Conservation (phyloP, 2,797 vertebrate genomes). For the Numenius phaeopus region DNA sequence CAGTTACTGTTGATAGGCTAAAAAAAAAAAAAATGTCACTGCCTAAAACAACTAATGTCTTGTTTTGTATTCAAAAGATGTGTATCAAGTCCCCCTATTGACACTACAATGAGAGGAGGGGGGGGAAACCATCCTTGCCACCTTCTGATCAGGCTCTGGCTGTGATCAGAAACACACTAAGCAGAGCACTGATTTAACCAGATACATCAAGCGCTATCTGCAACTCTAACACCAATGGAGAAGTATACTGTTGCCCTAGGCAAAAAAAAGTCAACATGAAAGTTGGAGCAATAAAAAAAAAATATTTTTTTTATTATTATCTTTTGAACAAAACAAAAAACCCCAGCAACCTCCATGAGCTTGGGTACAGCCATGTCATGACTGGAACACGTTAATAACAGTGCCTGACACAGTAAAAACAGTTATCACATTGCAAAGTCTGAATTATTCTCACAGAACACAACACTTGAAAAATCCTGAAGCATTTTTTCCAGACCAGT, state of each 20-base stretch:
- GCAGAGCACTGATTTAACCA: fast-evolving
- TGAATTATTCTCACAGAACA: conserved; percentile 26
- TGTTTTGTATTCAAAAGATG: not conserved
- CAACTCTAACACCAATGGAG: not conserved
- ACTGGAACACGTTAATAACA: not conserved
- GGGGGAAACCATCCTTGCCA: not conserved
- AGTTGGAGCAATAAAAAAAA: not conserved
- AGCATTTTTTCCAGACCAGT: conserved; percentile 20
- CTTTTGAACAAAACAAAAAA: not conserved
- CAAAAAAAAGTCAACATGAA: not conserved
- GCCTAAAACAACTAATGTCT: not conserved
- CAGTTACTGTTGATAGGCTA: not conserved
- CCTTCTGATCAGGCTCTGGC: not conserved
- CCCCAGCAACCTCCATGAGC: fast-evolving
- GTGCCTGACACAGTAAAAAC: not conserved
- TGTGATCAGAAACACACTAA: not conserved
- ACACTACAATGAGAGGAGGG: not conserved
- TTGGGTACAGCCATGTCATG: not conserved
- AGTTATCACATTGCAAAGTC: conserved; percentile 6
- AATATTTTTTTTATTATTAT: too few relatives aligned
- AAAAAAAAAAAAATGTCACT: not conserved
- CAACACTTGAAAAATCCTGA: not conserved
- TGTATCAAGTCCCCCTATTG: not conserved
- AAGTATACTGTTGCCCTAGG: not conserved
- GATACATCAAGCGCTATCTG: not conserved